Conservation (phyloP, 1,140 invertebrate species). For the Platorchestia sp. region DNA sequence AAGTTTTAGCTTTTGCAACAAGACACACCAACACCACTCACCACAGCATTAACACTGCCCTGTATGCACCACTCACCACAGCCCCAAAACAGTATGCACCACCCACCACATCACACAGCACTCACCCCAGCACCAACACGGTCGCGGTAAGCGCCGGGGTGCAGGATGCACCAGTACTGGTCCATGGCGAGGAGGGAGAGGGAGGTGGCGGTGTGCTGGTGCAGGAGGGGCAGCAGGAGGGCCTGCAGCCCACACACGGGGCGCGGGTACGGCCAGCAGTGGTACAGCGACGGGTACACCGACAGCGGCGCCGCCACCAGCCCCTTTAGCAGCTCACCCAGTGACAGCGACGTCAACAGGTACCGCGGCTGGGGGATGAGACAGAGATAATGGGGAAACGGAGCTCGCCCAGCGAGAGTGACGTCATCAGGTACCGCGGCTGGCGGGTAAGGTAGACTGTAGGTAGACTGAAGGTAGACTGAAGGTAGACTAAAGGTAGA, state of each 20-base stretch:
- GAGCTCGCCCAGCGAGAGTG: slow-evolving; percentile 52
- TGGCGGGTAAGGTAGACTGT: not conserved
- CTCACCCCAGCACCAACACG: slow-evolving; percentile 29
- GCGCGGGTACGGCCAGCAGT: slow-evolving; percentile 57
- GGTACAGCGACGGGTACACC: slow-evolving; percentile 56
- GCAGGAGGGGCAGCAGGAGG: slow-evolving; percentile 51
- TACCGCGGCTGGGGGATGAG: slow-evolving; percentile 44
- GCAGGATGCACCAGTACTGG: slow-evolving; percentile 57
- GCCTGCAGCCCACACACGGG: slow-evolving; percentile 38
- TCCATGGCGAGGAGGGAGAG: slow-evolving; percentile 50
- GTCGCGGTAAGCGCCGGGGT: slow-evolving; percentile 49
- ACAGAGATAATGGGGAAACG: not conserved
- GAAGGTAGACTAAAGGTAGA: too few relatives aligned
- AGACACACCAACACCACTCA: too few relatives aligned
- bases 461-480: too few relatives aligned
- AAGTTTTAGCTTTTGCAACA: too few relatives aligned
- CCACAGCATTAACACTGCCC: too few relatives aligned
- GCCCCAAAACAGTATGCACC: not conserved
- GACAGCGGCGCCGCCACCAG: slow-evolving; percentile 24
- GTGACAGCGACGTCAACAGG: slow-evolving; percentile 48
- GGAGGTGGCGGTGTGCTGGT: slow-evolving; percentile 49
- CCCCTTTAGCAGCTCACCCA: not conserved
- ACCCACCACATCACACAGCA: not conserved
- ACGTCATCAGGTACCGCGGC: slow-evolving; percentile 54
- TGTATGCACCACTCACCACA: too few relatives aligned